phyloP scores from a whole-genome alignment of 1,140 invertebrate species.

The Atopsyche davidsoni region DNA sequence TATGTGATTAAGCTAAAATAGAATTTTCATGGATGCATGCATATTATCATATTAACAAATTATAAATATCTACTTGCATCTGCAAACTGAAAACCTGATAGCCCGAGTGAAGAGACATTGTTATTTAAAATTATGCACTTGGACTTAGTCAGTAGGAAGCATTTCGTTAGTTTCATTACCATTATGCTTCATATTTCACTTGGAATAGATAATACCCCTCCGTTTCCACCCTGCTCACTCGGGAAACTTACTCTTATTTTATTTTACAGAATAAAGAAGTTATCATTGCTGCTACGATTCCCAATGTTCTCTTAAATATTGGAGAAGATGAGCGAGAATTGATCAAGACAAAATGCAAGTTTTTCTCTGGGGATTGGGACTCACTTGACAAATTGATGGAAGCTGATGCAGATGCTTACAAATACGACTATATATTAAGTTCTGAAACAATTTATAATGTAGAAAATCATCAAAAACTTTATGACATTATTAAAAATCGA shows the following conservation, averaged over 20 bases:
- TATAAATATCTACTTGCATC: too few relatives aligned
- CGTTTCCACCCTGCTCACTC: too few relatives aligned
- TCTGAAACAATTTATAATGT: constrained; percentile 89
- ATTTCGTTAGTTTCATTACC: too few relatives aligned
- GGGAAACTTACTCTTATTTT: too few relatives aligned
- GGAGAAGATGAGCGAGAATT: constrained; percentile 41
- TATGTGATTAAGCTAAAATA: too few relatives aligned
- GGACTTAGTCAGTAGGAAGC: too few relatives aligned
- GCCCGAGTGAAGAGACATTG: too few relatives aligned
- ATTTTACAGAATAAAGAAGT: constrained; percentile 71
- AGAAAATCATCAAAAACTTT: constrained; percentile 69
- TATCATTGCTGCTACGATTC: constrained; percentile 64
- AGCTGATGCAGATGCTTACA: constrained; percentile 40
- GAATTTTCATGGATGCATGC: too few relatives aligned
- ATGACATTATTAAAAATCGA: constrained; percentile 58
- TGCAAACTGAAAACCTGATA: too few relatives aligned
- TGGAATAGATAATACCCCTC: constrained; percentile 2
- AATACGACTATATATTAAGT: constrained; percentile 79
- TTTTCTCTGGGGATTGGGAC: constrained; percentile 78
- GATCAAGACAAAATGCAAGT: constrained; percentile 53
- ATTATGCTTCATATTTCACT: too few relatives aligned
- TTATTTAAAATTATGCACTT: too few relatives aligned
- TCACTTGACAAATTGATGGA: constrained; percentile 51
- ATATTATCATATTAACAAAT: too few relatives aligned
- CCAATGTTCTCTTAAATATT: constrained; percentile 69